phyloP scores from a whole-genome alignment of 2,113 vertebrate genomes.

The Eubucco bourcierii region DNA sequence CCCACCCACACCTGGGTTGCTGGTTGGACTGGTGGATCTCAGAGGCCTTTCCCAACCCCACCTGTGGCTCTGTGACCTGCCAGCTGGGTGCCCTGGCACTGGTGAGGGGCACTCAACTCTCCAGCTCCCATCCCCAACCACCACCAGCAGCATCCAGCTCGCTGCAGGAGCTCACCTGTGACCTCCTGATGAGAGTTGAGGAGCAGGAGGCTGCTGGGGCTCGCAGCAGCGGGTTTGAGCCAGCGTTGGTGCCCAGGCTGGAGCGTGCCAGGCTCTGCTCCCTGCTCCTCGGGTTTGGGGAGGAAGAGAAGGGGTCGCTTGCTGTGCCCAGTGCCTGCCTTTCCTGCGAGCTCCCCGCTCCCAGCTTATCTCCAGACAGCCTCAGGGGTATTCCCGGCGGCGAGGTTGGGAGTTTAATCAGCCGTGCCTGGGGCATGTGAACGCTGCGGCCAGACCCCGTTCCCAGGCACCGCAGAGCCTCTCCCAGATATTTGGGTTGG shows the following conservation, averaged over 20 bases:
- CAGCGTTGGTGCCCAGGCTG: not conserved
- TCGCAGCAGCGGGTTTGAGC: not conserved
- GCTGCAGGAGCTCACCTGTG: not conserved
- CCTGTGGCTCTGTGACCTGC: not conserved
- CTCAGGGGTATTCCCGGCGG: constrained; percentile 56
- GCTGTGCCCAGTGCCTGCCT: constrained; percentile 35
- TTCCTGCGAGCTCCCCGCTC: constrained; percentile 58
- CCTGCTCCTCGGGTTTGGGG: not conserved
- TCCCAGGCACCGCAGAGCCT: constrained; percentile 61
- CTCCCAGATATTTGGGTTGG: constrained; percentile 62
- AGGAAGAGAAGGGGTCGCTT: not conserved
- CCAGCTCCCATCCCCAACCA: not conserved
- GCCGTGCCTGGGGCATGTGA: constrained; percentile 62
- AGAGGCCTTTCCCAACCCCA: too few species aligned
- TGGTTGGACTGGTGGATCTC: too few species aligned
- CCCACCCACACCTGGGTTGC: too few species aligned
- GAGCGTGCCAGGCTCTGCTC: not conserved
- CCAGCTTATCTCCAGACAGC: constrained; percentile 61
- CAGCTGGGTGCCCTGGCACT: accelerated
- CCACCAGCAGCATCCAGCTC: not conserved
- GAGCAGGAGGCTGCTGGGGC: accelerated
- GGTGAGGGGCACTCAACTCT: not conserved
- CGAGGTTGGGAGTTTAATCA: constrained; percentile 59
- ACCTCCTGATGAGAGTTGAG: accelerated
- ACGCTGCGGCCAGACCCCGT: not conserved